phyloP scores from a whole-genome alignment of 2,888 invertebrate species.

The Flexamia atlantica region DNA sequence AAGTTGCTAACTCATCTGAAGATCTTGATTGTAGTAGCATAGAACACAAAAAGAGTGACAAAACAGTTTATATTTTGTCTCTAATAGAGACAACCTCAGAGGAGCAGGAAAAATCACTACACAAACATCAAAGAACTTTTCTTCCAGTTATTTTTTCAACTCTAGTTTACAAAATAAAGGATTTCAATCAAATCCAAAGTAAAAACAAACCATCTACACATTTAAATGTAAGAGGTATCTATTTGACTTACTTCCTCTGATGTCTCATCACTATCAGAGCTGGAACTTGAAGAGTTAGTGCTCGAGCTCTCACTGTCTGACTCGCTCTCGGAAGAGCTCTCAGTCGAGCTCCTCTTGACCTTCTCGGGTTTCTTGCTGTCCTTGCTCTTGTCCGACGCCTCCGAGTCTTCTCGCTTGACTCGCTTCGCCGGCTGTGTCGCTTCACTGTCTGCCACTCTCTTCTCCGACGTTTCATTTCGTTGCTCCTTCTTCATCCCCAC shows the following conservation, averaged over 20 bases:
- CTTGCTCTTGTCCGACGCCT: conserved; percentile 37
- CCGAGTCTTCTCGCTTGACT: conserved; percentile 54
- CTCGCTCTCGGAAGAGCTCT: conserved; percentile 62
- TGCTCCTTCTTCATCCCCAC: neutral
- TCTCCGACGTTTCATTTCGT: conserved; percentile 11
- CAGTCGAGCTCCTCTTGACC: conserved; percentile 53
- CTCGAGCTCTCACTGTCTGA: conserved; percentile 62
- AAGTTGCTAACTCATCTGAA: too few relatives aligned
- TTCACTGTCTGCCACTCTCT: conserved; percentile 38
- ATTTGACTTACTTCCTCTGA: conserved; percentile 48
- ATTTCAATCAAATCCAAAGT: too few relatives aligned
- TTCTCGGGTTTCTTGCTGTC: conserved; percentile 42
- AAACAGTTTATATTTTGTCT: too few relatives aligned
- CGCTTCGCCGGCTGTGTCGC: conserved; percentile 11
- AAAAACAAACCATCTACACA: too few relatives aligned
- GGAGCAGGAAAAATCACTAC: too few relatives aligned
- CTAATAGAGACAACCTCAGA: too few relatives aligned
- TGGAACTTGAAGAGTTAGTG: conserved; percentile 51
- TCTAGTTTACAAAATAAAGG: too few relatives aligned
- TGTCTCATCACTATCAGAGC: conserved; percentile 49
- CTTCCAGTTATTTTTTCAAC: too few relatives aligned
- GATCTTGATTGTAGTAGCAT: too few relatives aligned
- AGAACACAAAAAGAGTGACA: too few relatives aligned
- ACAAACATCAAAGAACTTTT: too few relatives aligned
- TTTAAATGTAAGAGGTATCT: too few relatives aligned